Evolutionary conservation across 2,888 invertebrate genomes (phyloP).

Genomic region (Trissoscelio sp.): DNA sequence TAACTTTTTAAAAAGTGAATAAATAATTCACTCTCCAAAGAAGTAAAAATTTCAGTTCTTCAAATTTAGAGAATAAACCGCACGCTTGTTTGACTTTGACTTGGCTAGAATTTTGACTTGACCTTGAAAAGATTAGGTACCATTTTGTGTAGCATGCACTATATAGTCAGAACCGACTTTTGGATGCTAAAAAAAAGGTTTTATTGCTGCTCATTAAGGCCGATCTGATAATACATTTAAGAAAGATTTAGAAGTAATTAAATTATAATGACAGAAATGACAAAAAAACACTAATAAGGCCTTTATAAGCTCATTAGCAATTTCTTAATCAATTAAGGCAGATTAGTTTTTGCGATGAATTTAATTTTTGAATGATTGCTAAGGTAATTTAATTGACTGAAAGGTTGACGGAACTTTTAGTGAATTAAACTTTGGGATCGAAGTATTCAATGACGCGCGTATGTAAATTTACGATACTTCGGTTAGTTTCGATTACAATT

Average conservation of each 20-base stretch:
- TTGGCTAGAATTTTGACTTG: not conserved
- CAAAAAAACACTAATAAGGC: too few species aligned
- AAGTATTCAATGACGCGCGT: conserved; percentile 12
- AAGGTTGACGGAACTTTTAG: not conserved
- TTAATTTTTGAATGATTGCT: too few species aligned
- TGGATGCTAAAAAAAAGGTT: too few species aligned
- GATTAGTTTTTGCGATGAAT: not conserved
- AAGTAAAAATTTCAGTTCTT: too few species aligned
- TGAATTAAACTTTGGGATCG: not conserved
- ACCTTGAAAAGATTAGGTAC: conserved; percentile 5
- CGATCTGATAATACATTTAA: not conserved
- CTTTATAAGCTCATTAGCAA: not conserved
- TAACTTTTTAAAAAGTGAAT: too few species aligned
- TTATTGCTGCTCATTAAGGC: too few species aligned
- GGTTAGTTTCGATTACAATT: conserved; percentile 30
- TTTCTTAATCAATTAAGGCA: not conserved
- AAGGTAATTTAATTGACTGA: too few species aligned
- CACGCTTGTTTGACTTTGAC: not conserved
- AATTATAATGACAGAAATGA: conserved; percentile 1
- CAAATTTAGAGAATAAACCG: too few species aligned
- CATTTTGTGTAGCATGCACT: too few species aligned
- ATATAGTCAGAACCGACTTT: too few species aligned
- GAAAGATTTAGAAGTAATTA: not conserved
- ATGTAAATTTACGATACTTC: conserved; percentile 19
- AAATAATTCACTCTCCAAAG: too few species aligned